A percentile compares a stretch with the other conserved stretches of the same genome.
Evolutionary conservation across 2,797 vertebrate genomes (phyloP).

Genomic region (Pantherophis vulpinus): DNA sequence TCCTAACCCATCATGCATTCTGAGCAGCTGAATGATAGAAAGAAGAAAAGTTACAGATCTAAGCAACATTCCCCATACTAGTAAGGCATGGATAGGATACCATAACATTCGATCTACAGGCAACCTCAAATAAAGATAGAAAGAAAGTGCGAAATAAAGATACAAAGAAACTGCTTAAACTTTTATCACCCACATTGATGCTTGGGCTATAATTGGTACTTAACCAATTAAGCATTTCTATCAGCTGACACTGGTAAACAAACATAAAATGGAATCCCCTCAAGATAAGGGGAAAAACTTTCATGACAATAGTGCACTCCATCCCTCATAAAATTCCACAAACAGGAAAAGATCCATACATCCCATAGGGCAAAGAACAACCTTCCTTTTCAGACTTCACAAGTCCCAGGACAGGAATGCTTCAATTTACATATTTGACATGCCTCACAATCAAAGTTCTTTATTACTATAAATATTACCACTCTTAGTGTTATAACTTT

Average conservation of each 20-base stretch:
- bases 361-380: background rate
- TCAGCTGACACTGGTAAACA: background rate
- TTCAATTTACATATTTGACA: background rate
- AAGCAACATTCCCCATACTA: background rate
- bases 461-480: background rate
- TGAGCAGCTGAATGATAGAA: conserved; percentile 29
- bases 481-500: background rate
- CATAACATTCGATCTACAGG: background rate
- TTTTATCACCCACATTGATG: background rate
- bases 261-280: background rate
- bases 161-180: background rate
- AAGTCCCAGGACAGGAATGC: background rate
- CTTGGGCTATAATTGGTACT: background rate
- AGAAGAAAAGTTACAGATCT: conserved; percentile 23
- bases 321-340: background rate
- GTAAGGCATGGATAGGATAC: background rate
- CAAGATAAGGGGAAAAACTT: background rate
- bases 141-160: background rate
- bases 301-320: background rate
- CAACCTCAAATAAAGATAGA: background rate
- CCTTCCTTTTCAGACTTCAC: background rate
- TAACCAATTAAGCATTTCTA: background rate
- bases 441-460: background rate
- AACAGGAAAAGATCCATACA: background rate
- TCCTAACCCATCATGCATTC: conserved; percentile 34